Base-by-base conservation (phyloP, 1,140 invertebrate species). In the Drosophila pseudoananassae region DNA sequence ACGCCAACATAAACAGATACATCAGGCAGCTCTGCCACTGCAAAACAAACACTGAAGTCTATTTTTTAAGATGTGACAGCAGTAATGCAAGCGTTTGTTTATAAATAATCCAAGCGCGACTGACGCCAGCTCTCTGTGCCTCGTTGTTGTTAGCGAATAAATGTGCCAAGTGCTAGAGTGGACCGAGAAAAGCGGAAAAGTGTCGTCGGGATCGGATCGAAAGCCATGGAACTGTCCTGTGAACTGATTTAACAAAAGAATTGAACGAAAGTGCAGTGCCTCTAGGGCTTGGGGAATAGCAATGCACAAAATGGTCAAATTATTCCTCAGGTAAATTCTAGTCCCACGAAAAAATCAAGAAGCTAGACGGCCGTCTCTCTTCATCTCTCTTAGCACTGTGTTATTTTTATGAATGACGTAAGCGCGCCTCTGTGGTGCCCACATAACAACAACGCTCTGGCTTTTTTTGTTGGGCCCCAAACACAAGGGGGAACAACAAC, bases 391-490 rank as follows among this genome's bases (percentile, higher is more conserved):
- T 80, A 65, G 54, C 46, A 50, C 53, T 63, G 51, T 78, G 87
- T 72, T 88, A 88, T 87, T 87, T 88, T 87, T 88, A 83, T 88
- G 78, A 87, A 87, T 87, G 83, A 87, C 83, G 83, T 87, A 87
- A 87, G 83, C 83, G 61, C 60, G 65, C 57, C 46, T 66, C 80
- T 72, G 36, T 61, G 61, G 46, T 64, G 27, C 58, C 59, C 43
- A 63, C 60, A 50, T 68, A 78, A 82, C 73, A 83, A 78, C 38
- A 76, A 68, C 63, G 69, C 25, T 27, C 25, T 27, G 57, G 38
- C 58, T 31, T 60, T 51, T 50, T n/a, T 57, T 68, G 53, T 27
- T 45, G n/a, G 15, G 40, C n/a, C 43, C 43, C 43, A 46, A 46
- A 65, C n/a, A 57, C 51, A 52, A 65, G 46, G 12, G 29, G 10